Evolutionary conservation across 2,888 invertebrate species (phyloP).

Genomic region (Drosophila kanekoi): DNA sequence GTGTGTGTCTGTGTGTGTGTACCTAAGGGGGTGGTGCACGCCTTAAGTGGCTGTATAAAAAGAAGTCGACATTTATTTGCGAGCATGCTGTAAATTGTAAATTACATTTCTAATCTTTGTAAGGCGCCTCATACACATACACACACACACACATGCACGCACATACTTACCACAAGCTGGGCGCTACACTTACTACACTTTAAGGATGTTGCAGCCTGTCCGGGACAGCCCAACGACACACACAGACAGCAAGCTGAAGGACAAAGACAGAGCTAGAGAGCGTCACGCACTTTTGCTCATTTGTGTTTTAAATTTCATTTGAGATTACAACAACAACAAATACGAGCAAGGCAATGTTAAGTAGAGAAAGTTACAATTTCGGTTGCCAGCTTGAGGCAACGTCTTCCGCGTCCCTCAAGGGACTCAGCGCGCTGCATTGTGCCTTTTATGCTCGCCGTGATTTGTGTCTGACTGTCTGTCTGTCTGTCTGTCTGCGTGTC

Average conservation of each 20-base stretch:
- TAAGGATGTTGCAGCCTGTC: constrained; percentile 42
- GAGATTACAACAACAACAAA: constrained; percentile 51
- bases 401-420: constrained; percentile 48
- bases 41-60: constrained; percentile 76
- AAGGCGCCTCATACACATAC: constrained; percentile 38
- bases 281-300: constrained; percentile 78
- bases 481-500: too few relatives aligned
- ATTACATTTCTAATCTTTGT: constrained; percentile 79
- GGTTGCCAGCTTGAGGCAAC: constrained; percentile 52
- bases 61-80: constrained; percentile 79
- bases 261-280: constrained; percentile 11
- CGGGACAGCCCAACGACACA: constrained; percentile 49
- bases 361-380: constrained; percentile 71
- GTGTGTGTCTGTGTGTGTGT: too few relatives aligned
- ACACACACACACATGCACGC: constrained; percentile 1
- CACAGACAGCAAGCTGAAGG: constrained; percentile 29
- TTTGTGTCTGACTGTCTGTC: constrained; percentile 41
- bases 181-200: constrained; percentile 60
- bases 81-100: constrained; percentile 80
- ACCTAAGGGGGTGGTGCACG: constrained; percentile 30
- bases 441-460: constrained; percentile 59
- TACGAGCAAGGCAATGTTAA: constrained; percentile 49
- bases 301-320: constrained; percentile 78
- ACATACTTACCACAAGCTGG: constrained; percentile 6
- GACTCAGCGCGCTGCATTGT: constrained; percentile 46